A percentile compares a stretch with the other conserved stretches of the same genome.
Conservation (phyloP, 2,888 invertebrate genomes). For the Sericinus montela region DNA sequence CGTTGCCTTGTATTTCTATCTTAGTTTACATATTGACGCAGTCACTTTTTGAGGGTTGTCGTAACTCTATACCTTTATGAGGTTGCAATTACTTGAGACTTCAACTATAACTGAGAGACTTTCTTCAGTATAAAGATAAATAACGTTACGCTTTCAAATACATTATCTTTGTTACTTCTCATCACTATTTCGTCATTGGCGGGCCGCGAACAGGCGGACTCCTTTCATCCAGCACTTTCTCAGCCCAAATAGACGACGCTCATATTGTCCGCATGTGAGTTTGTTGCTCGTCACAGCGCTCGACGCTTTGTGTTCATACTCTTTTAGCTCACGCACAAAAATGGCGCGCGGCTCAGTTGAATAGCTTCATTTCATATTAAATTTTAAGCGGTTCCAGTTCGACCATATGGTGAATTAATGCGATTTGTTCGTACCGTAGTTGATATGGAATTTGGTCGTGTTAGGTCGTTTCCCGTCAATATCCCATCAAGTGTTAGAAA, state of each 20-base stretch:
- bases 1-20: too few relatives aligned
- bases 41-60: too few relatives aligned
- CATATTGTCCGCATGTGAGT: background rate
- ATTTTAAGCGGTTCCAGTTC: background rate
- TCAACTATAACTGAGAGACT: too few relatives aligned
- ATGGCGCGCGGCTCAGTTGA: background rate
- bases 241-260: slow-evolving; percentile 3
- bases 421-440: background rate
- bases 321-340: slow-evolving; percentile 1
- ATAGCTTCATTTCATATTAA: background rate
- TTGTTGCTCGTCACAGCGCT: background rate
- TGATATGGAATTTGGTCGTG: too few relatives aligned
- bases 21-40: too few relatives aligned
- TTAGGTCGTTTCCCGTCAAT: too few relatives aligned
- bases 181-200: background rate
- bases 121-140: too few relatives aligned
- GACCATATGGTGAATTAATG: background rate
- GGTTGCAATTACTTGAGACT: too few relatives aligned
- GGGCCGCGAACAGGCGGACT: background rate
- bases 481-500: too few relatives aligned
- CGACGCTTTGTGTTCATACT: background rate
- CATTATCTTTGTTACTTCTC: background rate
- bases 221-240: slow-evolving; percentile 2
- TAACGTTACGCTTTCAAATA: too few relatives aligned
- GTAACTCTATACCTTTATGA: too few relatives aligned